phyloP scores from a whole-genome alignment of 1,140 invertebrate species.

The Zaprionus kolodkinae region DNA sequence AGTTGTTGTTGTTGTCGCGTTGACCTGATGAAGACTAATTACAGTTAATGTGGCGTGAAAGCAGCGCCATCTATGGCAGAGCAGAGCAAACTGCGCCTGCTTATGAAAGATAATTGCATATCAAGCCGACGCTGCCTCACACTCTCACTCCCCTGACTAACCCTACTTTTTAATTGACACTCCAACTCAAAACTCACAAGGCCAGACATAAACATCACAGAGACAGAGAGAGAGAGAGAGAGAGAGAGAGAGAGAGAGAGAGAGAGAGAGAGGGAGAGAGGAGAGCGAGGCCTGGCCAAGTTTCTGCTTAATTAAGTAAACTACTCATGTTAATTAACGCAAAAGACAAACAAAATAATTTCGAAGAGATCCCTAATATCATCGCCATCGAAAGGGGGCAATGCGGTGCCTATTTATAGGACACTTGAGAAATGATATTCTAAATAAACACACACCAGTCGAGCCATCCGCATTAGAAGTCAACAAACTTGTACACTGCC shows the following conservation, averaged over 20 bases:
- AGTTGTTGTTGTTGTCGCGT: conserved; percentile 57
- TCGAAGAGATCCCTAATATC: conserved; percentile 14
- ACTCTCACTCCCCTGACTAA: no score
- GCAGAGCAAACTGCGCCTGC: conserved; percentile 13
- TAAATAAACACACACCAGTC: conserved; percentile 55
- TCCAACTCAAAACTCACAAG: conserved; percentile 24
- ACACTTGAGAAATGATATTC: conserved; percentile 58
- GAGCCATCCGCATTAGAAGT: conserved; percentile 42
- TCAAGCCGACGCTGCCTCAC: conserved; percentile 4
- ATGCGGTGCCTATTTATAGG: conserved; percentile 59
- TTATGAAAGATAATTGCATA: conserved; percentile 26
- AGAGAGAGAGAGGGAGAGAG: no score
- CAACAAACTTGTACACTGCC: conserved; percentile 55
- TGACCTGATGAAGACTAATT: conserved; percentile 79
- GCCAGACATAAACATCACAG: conserved; percentile 66
- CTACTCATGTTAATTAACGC: conserved; percentile 80
- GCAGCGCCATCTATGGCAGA: conserved; percentile 58
- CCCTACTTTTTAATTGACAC: conserved; percentile 8
- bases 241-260: no score
- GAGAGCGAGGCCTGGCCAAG: conserved; percentile 24
- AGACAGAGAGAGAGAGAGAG: no score
- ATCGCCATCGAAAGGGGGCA: conserved; percentile 24
- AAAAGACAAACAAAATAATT: conserved; percentile 69
- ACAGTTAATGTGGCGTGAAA: conserved; percentile 71
- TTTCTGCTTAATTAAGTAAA: conserved; percentile 77